Evolutionary conservation across 2,797 vertebrate species (phyloP).

Genomic region (Micropoecilia bifurca): DNA sequence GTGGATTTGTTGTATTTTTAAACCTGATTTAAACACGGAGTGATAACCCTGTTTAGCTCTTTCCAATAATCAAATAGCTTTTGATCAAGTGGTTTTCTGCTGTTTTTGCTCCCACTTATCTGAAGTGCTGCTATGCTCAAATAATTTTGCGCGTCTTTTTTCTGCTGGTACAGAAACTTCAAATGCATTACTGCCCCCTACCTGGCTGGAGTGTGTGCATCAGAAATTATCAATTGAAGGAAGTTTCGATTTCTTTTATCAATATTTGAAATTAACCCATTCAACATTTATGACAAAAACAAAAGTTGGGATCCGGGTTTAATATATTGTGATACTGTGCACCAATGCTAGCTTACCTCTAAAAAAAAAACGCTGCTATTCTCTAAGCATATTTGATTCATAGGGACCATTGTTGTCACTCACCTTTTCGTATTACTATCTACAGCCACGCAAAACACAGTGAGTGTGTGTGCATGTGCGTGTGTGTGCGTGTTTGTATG

Average conservation of each 20-base stretch:
- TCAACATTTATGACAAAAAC: not conserved
- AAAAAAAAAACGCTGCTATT: not conserved
- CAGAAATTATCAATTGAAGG: not conserved
- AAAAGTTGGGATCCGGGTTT: not conserved
- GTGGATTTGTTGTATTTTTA: slow-evolving; percentile 59
- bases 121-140: not conserved
- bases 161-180: not conserved
- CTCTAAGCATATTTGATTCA: slow-evolving; percentile 53
- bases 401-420: slow-evolving; percentile 64
- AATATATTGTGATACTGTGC: not conserved
- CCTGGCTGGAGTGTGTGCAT: not conserved
- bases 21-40: slow-evolving; percentile 58
- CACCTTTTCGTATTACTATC: slow-evolving; percentile 59
- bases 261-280: not conserved
- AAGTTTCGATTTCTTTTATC: not conserved
- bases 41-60: slow-evolving; percentile 1
- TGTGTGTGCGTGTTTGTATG: not conserved
- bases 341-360: not conserved
- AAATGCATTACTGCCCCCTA: not conserved
- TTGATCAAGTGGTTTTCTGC: not conserved
- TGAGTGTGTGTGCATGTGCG: not conserved
- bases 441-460: slow-evolving; percentile 60
- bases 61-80: not conserved
- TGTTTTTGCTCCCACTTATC: not conserved
- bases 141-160: not conserved